These are phyloP conservation scores for Scaptomyza pallida DNA, from an alignment of 1,140 invertebrate genomes.

Conservation along the genomic window DNA sequence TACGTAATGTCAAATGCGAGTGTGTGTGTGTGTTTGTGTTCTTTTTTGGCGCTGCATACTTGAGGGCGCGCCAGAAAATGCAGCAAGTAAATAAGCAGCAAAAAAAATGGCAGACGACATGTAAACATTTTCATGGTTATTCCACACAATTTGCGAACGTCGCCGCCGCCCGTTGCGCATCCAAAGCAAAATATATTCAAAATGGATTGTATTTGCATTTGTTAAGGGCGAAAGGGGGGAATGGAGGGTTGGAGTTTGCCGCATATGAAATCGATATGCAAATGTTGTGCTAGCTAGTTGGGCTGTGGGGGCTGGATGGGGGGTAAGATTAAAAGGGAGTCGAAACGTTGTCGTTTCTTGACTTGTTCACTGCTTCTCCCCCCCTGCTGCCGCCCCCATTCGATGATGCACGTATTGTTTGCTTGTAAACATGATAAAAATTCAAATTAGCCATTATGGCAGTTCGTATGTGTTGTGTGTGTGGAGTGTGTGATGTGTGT, in stretches of 20 bases:
- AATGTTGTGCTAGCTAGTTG: slow-evolving; percentile 63
- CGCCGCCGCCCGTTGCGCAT: slow-evolving; percentile 11
- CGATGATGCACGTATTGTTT: slow-evolving; percentile 83
- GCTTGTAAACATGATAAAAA: slow-evolving; percentile 83
- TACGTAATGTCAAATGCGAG: slow-evolving; percentile 56
- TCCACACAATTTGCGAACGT: slow-evolving; percentile 60
- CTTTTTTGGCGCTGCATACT: slow-evolving; percentile 51
- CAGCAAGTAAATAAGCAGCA: slow-evolving; percentile 25
- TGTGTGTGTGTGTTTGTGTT: not conserved
- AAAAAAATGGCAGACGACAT: slow-evolving; percentile 20
- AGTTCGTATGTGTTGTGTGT: slow-evolving; percentile 9
- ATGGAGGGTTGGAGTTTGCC: slow-evolving; percentile 37
- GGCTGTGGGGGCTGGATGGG: not conserved
- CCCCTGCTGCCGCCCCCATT: slow-evolving; percentile 32
- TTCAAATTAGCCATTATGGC: slow-evolving; percentile 80
- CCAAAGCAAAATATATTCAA: slow-evolving; percentile 49
- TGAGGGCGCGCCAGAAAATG: slow-evolving; percentile 41
- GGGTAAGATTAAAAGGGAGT: not conserved
- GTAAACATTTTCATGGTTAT: slow-evolving; percentile 77
- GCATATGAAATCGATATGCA: slow-evolving; percentile 83
- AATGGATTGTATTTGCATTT: slow-evolving; percentile 69
- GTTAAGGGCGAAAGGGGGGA: not conserved
- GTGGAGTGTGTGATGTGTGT: no score
- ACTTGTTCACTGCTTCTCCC: not conserved
- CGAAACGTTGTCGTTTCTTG: slow-evolving; percentile 19